phyloP scores from a whole-genome alignment of 2,797 vertebrate species.

The Pipistrellus nathusii region DNA sequence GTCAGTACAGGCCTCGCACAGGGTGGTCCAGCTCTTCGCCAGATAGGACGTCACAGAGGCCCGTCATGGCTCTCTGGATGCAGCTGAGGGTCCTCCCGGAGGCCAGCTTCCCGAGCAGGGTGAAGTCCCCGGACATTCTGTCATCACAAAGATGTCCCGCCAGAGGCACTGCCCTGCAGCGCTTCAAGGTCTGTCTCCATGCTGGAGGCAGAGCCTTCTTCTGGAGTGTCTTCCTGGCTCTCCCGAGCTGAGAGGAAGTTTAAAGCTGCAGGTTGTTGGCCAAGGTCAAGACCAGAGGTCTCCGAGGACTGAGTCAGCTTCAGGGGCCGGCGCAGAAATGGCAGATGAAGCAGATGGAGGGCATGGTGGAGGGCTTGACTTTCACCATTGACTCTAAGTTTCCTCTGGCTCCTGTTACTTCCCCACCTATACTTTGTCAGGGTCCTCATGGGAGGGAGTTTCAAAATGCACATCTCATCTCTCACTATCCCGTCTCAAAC shows the following conservation, averaged over 20 bases:
- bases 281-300: no score
- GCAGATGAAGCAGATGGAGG: conserved; percentile 35
- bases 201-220: no score
- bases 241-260: no score
- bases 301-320: background rate
- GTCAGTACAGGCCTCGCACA: conserved; percentile 95
- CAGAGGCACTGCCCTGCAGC: background rate
- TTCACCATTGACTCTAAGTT: accelerated
- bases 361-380: background rate
- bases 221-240: no score
- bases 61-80: conserved; percentile 92
- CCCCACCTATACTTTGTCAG: background rate
- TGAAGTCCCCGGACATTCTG: conserved; percentile 85
- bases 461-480: background rate
- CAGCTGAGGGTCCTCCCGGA: conserved; percentile 94
- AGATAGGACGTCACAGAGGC: conserved; percentile 95
- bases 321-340: conserved; percentile 61
- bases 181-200: no score
- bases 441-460: background rate
- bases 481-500: background rate
- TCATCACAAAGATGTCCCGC: accelerated
- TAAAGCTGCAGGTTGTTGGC: no score
- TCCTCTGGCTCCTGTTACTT: background rate
- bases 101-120: conserved; percentile 92
- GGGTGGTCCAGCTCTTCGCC: conserved; percentile 94